phyloP scores from a whole-genome alignment of 2,113 vertebrate genomes.

The Thinocorus orbignyianus region DNA sequence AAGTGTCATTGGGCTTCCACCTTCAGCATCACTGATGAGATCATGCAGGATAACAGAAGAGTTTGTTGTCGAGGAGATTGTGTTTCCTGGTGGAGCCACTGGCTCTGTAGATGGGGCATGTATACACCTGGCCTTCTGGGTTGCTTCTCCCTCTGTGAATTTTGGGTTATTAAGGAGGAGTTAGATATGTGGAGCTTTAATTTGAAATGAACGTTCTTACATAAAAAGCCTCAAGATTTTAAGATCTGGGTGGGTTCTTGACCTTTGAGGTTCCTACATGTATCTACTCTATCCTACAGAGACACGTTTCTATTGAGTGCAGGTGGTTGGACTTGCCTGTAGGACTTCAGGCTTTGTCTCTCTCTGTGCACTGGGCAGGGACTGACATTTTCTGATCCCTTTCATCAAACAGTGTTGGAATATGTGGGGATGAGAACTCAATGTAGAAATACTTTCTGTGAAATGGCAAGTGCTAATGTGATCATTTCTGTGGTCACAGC shows the following conservation, averaged over 20 bases:
- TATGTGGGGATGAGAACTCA: neutral
- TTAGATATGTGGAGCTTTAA: neutral
- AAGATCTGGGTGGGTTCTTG: neutral
- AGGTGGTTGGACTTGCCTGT: accelerated
- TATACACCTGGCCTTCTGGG: neutral
- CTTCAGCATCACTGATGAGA: neutral
- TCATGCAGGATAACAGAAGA: neutral
- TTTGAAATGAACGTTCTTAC: neutral
- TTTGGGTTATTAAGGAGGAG: neutral
- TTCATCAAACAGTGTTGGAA: neutral
- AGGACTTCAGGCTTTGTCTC: neutral
- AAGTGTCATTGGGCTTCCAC: neutral
- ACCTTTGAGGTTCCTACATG: neutral
- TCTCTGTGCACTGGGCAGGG: neutral
- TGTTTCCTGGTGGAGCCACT: neutral
- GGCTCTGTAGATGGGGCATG: neutral
- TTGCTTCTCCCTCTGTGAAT: neutral
- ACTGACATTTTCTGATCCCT: neutral
- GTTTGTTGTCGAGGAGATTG: neutral
- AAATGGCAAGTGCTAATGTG: neutral
- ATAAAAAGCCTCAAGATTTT: neutral
- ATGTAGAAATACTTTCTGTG: neutral
- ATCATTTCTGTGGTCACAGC: neutral
- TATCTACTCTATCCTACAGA: neutral
- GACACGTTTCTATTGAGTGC: accelerated